phyloP scores from a whole-genome alignment of 2,888 invertebrate genomes.

The Drosophila paracracens region DNA sequence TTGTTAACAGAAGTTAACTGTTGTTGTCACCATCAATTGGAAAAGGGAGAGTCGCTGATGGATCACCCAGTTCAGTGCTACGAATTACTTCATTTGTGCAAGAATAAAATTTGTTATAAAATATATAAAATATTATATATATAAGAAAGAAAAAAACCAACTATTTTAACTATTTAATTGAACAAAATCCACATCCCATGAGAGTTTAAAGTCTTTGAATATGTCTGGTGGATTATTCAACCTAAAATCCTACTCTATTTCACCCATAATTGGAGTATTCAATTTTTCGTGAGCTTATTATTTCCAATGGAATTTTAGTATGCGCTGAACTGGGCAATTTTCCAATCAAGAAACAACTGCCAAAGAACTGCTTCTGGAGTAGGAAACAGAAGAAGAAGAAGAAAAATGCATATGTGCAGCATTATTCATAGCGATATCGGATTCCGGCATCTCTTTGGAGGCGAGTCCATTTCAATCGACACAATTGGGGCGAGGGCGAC shows the following conservation, averaged over 20 bases:
- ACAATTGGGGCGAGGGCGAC: slow-evolving; percentile 25
- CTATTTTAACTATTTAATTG: background rate
- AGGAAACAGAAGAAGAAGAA: background rate
- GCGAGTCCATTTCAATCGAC: slow-evolving; percentile 45
- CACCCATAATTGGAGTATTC: background rate
- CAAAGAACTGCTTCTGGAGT: slow-evolving; percentile 6
- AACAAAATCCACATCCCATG: background rate
- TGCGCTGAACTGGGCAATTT: slow-evolving; percentile 30
- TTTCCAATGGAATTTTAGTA: slow-evolving; percentile 34
- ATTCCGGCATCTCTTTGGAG: slow-evolving; percentile 40
- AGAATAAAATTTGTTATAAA: background rate
- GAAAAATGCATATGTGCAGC: slow-evolving; percentile 5
- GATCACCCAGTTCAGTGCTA: slow-evolving; percentile 17
- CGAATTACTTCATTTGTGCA: background rate
- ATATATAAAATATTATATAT: background rate
- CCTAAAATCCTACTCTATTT: background rate
- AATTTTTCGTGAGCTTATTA: background rate
- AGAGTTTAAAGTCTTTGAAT: background rate
- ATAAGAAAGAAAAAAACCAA: background rate
- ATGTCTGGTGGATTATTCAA: background rate
- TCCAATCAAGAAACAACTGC: slow-evolving; percentile 28
- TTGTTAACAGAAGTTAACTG: slow-evolving; percentile 15
- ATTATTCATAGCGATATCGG: slow-evolving; percentile 49
- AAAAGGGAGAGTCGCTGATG: slow-evolving; percentile 17
- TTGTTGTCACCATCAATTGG: slow-evolving; percentile 3